Conservation (phyloP, 2,888 invertebrate genomes). For the Ectobius pallidus region DNA sequence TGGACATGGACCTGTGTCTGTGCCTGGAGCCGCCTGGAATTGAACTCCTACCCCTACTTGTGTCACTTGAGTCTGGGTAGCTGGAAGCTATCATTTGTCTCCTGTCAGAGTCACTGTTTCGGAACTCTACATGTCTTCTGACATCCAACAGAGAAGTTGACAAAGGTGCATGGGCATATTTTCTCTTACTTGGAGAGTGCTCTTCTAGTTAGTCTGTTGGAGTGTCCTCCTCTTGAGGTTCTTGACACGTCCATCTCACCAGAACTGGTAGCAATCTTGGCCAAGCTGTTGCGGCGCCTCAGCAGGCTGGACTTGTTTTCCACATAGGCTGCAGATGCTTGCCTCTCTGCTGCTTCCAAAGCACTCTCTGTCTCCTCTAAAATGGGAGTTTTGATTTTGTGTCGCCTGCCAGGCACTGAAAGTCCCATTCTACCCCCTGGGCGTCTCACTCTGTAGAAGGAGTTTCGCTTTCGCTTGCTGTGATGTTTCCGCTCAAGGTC, state of each 20-base stretch:
- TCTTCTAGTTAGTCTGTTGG: slow-evolving; percentile 34
- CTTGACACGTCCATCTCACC: slow-evolving; percentile 22
- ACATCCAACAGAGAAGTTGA: neutral
- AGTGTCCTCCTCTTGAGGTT: neutral
- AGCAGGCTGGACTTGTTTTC: slow-evolving; percentile 43
- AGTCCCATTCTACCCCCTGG: neutral
- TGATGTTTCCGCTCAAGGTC: neutral
- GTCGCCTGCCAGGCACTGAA: slow-evolving; percentile 29
- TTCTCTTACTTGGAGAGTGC: neutral
- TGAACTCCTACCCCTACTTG: neutral
- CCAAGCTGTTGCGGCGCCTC: slow-evolving; percentile 34
- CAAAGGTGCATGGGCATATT: neutral
- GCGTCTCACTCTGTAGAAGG: neutral
- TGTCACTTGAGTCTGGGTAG: neutral
- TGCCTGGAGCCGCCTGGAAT: neutral
- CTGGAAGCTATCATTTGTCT: too few species aligned
- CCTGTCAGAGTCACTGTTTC: neutral
- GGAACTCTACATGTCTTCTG: neutral
- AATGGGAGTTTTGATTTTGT: slow-evolving; percentile 50
- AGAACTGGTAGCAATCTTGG: slow-evolving; percentile 19
- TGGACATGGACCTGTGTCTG: neutral
- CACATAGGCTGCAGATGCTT: slow-evolving; percentile 36
- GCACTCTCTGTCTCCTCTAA: slow-evolving; percentile 50
- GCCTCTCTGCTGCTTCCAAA: slow-evolving; percentile 41
- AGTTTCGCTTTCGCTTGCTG: slow-evolving; percentile 9